Evolutionary conservation across 2,797 vertebrate genomes (phyloP), one percentile per base, ranked within the genome.

Genomic region (Aldrovandia affinis): DNA sequence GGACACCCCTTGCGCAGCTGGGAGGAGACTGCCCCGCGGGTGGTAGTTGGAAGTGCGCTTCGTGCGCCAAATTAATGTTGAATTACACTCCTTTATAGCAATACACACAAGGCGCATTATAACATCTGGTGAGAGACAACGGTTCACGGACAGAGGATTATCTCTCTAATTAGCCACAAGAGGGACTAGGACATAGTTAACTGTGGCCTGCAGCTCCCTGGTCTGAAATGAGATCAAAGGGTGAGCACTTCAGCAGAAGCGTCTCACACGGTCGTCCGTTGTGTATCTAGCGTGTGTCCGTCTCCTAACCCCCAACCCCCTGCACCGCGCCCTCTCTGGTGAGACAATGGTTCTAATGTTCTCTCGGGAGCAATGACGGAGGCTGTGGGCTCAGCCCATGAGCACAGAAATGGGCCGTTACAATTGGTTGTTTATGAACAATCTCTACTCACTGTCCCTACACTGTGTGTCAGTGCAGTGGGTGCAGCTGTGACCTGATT

Each of bases 331-430:
- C 36, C 22, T 9, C 36, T n/a, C 81, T 47, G 25, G 22, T 25
- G 7, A 54, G 79, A 80, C 77, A 83, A 61, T 79, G 18, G 8
- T 4, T 36, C 57, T 1, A 84, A 80, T 84, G 83, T 84, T 80
- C 79, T 50, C 33, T 22, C 39, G 78, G 77, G 77, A 84, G 47
- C 20, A 14, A 25, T 18, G n/a, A 68, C n/a, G 61, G 77, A 50
- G 77, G 50, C 61, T 70, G 55, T 81, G 30, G 33, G 30, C 50
- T 61, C 36, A 30, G 77, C 70, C 52, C 61, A 50, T 1, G 25
- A 65, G 44, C 20, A n/a, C 63, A 33, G 30, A 15, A 33, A 42
- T 84, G 36, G 65, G 42, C 65, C 83, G 80, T 80, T 84, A 55
- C 30, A 33, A 80, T 33, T 28, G 77, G 59, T 75, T 50, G 52